Evolutionary conservation across 2,113 vertebrate species (phyloP).

Genomic region (Erythrolamprus reginae): DNA sequence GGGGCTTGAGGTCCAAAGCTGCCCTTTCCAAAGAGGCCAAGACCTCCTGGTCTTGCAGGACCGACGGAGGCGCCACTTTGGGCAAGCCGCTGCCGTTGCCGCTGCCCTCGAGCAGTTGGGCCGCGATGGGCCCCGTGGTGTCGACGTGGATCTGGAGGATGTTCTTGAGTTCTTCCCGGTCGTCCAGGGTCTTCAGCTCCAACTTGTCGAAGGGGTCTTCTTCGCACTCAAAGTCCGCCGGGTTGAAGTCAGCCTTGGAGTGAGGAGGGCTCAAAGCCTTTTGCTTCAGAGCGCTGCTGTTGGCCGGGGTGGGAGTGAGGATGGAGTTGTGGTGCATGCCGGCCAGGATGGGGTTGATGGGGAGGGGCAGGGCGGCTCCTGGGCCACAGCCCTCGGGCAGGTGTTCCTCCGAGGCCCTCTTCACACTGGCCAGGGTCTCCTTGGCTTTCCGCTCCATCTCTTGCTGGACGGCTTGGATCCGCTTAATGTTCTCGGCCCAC

Average conservation of each 20-base stretch:
- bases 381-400: constrained; percentile 49
- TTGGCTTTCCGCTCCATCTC: constrained; percentile 68
- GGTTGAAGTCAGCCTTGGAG: constrained; percentile 81
- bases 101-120: constrained; percentile 71
- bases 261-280: constrained; percentile 76
- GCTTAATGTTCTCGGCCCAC: constrained; percentile 85
- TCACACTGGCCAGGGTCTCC: constrained; percentile 47
- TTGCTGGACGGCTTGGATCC: constrained; percentile 76
- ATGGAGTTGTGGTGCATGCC: constrained; percentile 89
- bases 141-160: constrained; percentile 84
- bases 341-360: constrained; percentile 87
- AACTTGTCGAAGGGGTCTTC: constrained; percentile 96
- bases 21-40: constrained; percentile 69
- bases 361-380: constrained; percentile 66
- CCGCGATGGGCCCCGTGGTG: constrained; percentile 64
- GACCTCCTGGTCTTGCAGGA: constrained; percentile 68
- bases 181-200: constrained; percentile 94
- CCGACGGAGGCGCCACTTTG: constrained; percentile 56
- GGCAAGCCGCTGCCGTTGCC: constrained; percentile 63
- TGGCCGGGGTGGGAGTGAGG: constrained; percentile 89
- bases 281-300: constrained; percentile 69
- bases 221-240: constrained; percentile 96
- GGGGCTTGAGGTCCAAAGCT: constrained; percentile 71
- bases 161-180: constrained; percentile 88
- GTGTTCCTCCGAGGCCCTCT: constrained; percentile 54